Evolutionary conservation across 2,113 vertebrate species (phyloP).

Genomic region (Dicrurus megarhynchus): DNA sequence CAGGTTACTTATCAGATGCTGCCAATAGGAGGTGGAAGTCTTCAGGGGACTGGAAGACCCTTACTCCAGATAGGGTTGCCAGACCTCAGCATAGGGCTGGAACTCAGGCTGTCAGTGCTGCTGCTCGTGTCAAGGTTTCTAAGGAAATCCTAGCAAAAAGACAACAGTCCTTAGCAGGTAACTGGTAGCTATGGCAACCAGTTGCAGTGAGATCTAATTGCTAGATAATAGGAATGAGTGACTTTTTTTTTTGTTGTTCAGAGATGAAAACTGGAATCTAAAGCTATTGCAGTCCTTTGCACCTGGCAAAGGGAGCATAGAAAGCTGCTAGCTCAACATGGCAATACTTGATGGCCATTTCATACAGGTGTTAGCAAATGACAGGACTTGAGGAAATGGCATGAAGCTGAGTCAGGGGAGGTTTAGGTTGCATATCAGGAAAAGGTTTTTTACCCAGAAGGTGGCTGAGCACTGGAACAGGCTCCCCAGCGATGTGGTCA

Average conservation of each 20-base stretch:
- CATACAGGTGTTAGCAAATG: background rate
- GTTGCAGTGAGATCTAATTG: background rate
- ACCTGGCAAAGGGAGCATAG: background rate
- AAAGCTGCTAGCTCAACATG: background rate
- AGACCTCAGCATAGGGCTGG: background rate
- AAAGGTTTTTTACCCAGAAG: background rate
- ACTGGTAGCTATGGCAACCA: background rate
- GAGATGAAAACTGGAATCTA: background rate
- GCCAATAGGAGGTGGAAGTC: background rate
- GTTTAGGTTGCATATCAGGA: background rate
- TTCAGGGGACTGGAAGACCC: background rate
- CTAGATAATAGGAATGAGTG: background rate
- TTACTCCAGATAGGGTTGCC: background rate
- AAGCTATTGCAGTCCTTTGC: background rate
- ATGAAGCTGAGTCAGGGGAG: background rate
- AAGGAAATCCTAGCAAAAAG: background rate
- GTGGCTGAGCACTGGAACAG: background rate
- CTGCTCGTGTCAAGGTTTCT: background rate
- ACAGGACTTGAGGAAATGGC: background rate
- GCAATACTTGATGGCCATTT: background rate
- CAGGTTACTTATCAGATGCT: background rate
- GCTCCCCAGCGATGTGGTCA: background rate
- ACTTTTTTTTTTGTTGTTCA: background rate
- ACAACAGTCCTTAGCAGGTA: background rate
- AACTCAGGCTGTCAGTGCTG: background rate